Percentiles rank a stretch among this genome's conserved stretches.
These are phyloP conservation scores for Pomacea canaliculata DNA, from an alignment of 2,888 invertebrate genomes.

Conservation along the genomic window DNA sequence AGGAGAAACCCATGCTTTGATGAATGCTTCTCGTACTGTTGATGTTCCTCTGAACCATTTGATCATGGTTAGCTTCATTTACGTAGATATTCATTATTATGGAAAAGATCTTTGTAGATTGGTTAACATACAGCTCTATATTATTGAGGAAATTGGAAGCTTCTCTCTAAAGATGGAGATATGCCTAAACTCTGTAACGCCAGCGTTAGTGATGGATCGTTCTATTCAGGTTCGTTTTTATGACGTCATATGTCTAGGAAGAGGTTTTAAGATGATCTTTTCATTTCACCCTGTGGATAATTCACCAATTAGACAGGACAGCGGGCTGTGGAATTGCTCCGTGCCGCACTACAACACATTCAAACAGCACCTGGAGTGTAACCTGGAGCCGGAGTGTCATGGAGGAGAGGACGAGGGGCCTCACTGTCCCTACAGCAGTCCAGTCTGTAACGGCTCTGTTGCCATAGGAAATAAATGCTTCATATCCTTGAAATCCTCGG, in stretches of 20 bases:
- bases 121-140: too few relatives aligned
- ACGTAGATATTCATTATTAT: too few relatives aligned
- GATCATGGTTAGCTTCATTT: too few relatives aligned
- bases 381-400: constrained; percentile 9
- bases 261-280: background rate
- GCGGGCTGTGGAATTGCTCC: constrained; percentile 6
- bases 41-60: too few relatives aligned
- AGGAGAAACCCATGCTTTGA: too few relatives aligned
- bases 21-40: too few relatives aligned
- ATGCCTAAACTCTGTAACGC: too few relatives aligned
- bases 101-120: too few relatives aligned
- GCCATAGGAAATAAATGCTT: constrained; percentile 13
- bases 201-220: too few relatives aligned
- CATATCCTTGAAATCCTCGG: background rate
- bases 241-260: background rate
- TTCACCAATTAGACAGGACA: background rate
- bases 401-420: constrained; percentile 10
- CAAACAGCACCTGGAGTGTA: constrained; percentile 7
- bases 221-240: too few relatives aligned
- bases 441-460: constrained; percentile 3
- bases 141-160: too few relatives aligned
- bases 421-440: constrained; percentile 11
- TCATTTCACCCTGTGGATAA: background rate
- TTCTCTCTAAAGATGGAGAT: too few relatives aligned
- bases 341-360: constrained; percentile 11